Base-by-base conservation (phyloP, 2,113 vertebrate species). In the Polyodon spathula region DNA sequence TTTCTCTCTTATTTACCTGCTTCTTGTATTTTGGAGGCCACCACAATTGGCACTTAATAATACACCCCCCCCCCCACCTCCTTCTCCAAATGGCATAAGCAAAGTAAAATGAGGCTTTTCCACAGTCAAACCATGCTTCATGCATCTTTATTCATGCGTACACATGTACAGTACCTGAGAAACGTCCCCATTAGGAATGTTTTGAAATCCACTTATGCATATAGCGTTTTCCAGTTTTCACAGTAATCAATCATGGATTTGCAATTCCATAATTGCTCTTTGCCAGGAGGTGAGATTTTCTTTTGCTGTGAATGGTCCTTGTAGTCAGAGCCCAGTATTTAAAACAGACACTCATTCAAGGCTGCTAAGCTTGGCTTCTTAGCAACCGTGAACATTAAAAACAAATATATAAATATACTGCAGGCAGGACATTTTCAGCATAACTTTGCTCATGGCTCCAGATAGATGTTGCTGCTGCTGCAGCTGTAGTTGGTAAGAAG, bases 171-270 rank as follows among this genome's bases (percentile, higher is more conserved):
- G 46, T 10, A 50, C 46, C 46, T 50, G 46, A 50, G n/a, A 12
- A 14, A 4, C 46, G 11, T 5, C 46, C 11, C 46, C 53, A 7
- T 37, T 54, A 9, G 4, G 16, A 54, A 54, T 54, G 15, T 54
- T 2, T 54, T 54, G 53, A 37, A 54, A 2, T 27, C 53, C 37
- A 27, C 16, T 54, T 16, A 27, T 27, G 16, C 15, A 4, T 54
- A 27, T 16, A 54, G 53, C 6, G 11, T 54, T 54, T 54, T 54
- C 6, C 16, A 8, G 53, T 2, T 27, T 27, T 54, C n/a, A 16
- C 15, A 12, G 53, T 54, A 17, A 4, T 54, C 53, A 54, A 54
- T 54, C 53, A 54, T 54, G 53, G 53, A 8, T 37, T 54, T 27
- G 15, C 46, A 12, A 6, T 16, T 6, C 15, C 17, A 5, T 54